Conservation (phyloP, 1,140 invertebrate species). For the Heliconius himera region DNA sequence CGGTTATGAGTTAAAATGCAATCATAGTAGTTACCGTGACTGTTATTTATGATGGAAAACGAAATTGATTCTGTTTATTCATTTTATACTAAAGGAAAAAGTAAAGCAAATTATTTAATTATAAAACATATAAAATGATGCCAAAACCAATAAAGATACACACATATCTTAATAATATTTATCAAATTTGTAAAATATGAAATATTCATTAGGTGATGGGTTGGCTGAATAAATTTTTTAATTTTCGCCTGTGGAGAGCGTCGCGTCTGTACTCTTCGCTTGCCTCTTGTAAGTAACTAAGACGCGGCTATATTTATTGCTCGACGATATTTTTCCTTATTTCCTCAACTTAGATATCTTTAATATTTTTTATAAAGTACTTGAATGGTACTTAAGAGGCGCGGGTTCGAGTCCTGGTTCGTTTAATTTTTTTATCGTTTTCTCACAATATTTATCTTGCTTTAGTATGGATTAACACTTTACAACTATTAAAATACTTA, state of each 20-base stretch:
- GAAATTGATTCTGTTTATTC: background rate
- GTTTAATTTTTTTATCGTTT: too few relatives aligned
- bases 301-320: background rate
- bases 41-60: background rate
- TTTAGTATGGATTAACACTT: too few relatives aligned
- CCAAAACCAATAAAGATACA: background rate
- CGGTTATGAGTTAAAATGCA: background rate
- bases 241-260: constrained; percentile 12
- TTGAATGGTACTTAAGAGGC: background rate
- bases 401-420: too few relatives aligned
- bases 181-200: background rate
- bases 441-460: too few relatives aligned
- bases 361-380: background rate
- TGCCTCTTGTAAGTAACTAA: constrained; percentile 18
- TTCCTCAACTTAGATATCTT: background rate
- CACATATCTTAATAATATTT: background rate
- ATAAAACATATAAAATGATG: too few relatives aligned
- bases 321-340: background rate
- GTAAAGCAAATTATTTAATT: too few relatives aligned
- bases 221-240: constrained; percentile 21
- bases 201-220: constrained; percentile 5
- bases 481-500: too few relatives aligned
- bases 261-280: background rate
- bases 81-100: too few relatives aligned
- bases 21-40: background rate